phyloP scores from a whole-genome alignment of 1,140 invertebrate genomes.

The Meteorus sp. region DNA sequence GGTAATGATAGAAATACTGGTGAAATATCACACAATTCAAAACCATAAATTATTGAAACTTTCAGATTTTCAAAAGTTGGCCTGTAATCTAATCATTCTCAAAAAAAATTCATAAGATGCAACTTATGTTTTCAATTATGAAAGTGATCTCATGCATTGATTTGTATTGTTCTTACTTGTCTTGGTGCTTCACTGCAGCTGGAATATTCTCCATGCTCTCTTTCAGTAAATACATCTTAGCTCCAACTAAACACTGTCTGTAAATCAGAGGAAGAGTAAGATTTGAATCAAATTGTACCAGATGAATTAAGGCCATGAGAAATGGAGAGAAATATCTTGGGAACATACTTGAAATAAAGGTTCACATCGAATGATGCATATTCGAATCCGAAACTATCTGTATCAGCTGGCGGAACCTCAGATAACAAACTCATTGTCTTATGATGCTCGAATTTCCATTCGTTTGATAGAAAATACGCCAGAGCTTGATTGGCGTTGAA shows the following conservation, averaged over 20 bases:
- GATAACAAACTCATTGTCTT: constrained; percentile 69
- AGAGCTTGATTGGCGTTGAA: constrained; percentile 75
- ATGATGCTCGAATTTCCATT: constrained; percentile 80
- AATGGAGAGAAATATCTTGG: background rate
- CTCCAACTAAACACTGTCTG: constrained; percentile 59
- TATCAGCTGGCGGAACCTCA: constrained; percentile 65
- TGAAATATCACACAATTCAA: too few relatives aligned
- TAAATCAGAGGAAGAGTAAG: constrained; percentile 59
- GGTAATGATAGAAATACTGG: too few relatives aligned
- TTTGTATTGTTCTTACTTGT: constrained; percentile 55
- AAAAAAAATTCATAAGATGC: too few relatives aligned
- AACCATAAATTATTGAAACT: too few relatives aligned
- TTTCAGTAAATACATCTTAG: constrained; percentile 62
- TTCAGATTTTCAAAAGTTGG: too few relatives aligned
- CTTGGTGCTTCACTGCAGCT: constrained; percentile 50
- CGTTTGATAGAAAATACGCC: constrained; percentile 75
- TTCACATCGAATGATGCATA: constrained; percentile 36
- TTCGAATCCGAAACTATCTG: constrained; percentile 66
- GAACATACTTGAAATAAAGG: constrained; percentile 45
- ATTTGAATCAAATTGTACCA: too few relatives aligned
- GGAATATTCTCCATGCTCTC: constrained; percentile 60
- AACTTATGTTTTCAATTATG: background rate
- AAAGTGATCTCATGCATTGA: background rate
- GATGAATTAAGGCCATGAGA: constrained; percentile 29
- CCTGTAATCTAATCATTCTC: too few relatives aligned